Evolutionary conservation across 2,797 vertebrate genomes (phyloP), one percentile per base, ranked within the genome.

Genomic region (Leptatherina wallacei): DNA sequence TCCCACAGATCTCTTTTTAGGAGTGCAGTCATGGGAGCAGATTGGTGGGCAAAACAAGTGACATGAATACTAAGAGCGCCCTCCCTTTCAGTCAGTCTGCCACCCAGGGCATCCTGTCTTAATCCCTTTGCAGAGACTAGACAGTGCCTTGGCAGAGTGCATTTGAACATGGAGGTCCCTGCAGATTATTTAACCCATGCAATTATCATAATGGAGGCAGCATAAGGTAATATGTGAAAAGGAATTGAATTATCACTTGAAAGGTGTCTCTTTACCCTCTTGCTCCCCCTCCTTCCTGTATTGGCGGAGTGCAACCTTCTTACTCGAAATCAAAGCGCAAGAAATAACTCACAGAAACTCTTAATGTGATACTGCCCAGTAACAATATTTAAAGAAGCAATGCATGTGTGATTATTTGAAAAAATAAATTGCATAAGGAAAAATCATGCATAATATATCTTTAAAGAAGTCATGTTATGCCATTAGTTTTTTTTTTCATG

Each of bases 141-240:
- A 84, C 78, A 82, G 69, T 78, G 89, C 85, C 81, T 89, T 90
- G 84, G 88, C 86, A 84, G 77, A 88, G 80, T 74, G 81, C 80
- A 86, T 88, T 82, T 69, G 47, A 88, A 89, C 87, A 84, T 59
- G 40, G 72, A 90, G 82, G 88, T 85, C 91, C 81, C 87, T 79
- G 85, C 80, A 88, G 91, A 92, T 92, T 93, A 92, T 94, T 94
- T 91, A 93, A 87, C 89, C 81, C 84, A 65, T 89, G 88, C 90
- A 93, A 95, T 95, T 94, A 94, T 93, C 86, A 92, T 94, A 95
- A 95, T 95, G 93, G 92, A 92, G 78, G 93, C 81, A 81, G 80
- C 87, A 90, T 91, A 91, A 87, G 91, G 90, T 92, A 86, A 89
- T 88, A 86, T 65, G 59, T 91, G 87, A 80, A 85, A 30, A 80